Evolutionary conservation across 2,113 vertebrate species (phyloP), one percentile per base, ranked within the genome.

Genomic region (Machaerirhynchus nigripectus): DNA sequence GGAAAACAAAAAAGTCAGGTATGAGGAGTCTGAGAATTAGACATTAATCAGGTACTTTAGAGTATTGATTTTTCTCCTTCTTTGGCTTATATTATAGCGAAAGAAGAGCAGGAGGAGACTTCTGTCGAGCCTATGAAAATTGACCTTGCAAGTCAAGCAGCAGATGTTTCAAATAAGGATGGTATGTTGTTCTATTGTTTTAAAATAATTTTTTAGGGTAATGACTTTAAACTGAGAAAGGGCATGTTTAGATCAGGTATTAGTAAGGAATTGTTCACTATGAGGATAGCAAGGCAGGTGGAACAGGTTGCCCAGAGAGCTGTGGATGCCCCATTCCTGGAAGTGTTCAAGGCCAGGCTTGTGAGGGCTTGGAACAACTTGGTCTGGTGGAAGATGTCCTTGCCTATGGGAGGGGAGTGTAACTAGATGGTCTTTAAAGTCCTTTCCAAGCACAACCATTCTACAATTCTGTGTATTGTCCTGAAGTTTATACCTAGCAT

Each of bases 151-250:
- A 79, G 78, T 11, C 89, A 97, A 82, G 77, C 89, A 75, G 96
- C 97, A 90, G 87, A 91, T 1, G 5, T 92, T 89, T 44, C 97
- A 69, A 91, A 88, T 96, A 96, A 94, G 37, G 97, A 98, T 31
- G 97, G 98, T 98, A 96, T 78, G 97, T 64, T 79, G 64, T 81
- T 74, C n/a, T 83, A 20, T 26, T 73, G 4, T 50, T 67, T 86
- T 63, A 75, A 11, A 47, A 40, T 35, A 6, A 11, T 50, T 84
- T 60, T 77, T 49, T 13, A 42, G 56, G 8, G 10, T 37, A 49
- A 49, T 70, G 35, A 18, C 31, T 77, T 69, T 37, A 23, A 84
- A 47, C 14, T 61, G 55, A 13, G 26, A 40, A 47, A 55, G 46
- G 28, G 17, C 2, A 2, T 35, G 21, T 63, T 83, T 84, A 15